These are phyloP conservation scores for Melanotaenia duboulayi DNA, from an alignment of 2,113 vertebrate genomes.

Conservation along the genomic window DNA sequence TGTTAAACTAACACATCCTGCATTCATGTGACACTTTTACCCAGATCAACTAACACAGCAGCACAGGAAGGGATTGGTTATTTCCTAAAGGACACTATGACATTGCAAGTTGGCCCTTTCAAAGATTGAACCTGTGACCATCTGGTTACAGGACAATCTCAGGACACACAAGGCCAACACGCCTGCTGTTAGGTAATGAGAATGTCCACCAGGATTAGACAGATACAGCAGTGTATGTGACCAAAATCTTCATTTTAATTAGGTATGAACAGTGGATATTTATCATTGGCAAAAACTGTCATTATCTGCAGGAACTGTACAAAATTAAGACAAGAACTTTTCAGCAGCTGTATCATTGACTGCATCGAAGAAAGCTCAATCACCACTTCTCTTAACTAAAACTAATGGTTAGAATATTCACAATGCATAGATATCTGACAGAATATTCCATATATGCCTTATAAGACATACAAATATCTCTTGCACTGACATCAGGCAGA, in stretches of 20 bases:
- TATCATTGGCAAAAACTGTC: background rate
- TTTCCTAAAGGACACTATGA: constrained; percentile 62
- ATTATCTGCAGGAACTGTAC: background rate
- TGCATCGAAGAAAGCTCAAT: background rate
- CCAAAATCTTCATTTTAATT: constrained; percentile 36
- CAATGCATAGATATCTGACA: background rate
- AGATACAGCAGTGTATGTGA: constrained; percentile 17
- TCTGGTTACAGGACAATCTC: constrained; percentile 60
- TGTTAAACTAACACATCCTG: constrained; percentile 39
- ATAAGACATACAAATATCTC: background rate
- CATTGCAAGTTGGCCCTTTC: constrained; percentile 67
- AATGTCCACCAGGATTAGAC: constrained; percentile 46
- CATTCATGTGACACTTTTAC: constrained; percentile 27
- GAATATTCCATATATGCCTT: background rate
- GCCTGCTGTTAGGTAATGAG: constrained; percentile 70
- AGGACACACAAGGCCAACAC: constrained; percentile 49
- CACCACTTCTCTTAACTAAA: background rate
- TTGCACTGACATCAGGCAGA: no score
- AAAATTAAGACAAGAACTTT: constrained; percentile 1
- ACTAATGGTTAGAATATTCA: background rate
- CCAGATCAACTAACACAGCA: constrained; percentile 18
- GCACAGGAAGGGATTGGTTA: constrained; percentile 25
- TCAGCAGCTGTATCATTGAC: background rate
- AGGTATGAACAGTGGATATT: constrained; percentile 15
- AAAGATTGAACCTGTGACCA: constrained; percentile 63